phyloP scores from a whole-genome alignment of 2,797 vertebrate species.

The Lagodon rhomboides region DNA sequence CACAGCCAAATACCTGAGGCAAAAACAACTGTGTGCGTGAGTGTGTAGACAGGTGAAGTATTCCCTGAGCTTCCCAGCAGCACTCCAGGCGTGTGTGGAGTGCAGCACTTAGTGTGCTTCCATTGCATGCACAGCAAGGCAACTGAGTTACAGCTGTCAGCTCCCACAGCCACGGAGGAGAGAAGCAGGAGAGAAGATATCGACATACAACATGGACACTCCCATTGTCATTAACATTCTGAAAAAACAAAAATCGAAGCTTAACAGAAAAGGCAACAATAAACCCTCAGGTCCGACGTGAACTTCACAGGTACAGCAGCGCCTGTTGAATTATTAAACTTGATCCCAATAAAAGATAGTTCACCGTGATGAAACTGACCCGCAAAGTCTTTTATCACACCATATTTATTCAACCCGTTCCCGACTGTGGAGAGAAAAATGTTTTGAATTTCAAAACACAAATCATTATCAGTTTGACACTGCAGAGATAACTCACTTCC shows the following conservation, averaged over 20 bases:
- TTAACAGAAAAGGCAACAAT: slow-evolving; percentile 32
- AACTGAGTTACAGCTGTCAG: slow-evolving; percentile 43
- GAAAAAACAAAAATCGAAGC: slow-evolving; percentile 10
- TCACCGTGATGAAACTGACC: slow-evolving; percentile 46
- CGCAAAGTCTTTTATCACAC: slow-evolving; percentile 55
- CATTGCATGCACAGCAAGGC: slow-evolving; percentile 48
- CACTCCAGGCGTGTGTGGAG: slow-evolving; percentile 56
- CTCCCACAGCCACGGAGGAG: slow-evolving; percentile 39
- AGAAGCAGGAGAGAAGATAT: slow-evolving; percentile 20
- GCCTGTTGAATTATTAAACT: slow-evolving; percentile 52
- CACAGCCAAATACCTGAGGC: slow-evolving; percentile 53
- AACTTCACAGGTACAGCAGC: slow-evolving; percentile 27
- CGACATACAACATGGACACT: slow-evolving; percentile 9
- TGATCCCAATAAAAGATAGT: slow-evolving; percentile 51
- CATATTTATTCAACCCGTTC: slow-evolving; percentile 35
- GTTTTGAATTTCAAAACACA: slow-evolving; percentile 52
- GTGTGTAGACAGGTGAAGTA: slow-evolving; percentile 47
- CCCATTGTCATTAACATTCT: slow-evolving; percentile 17
- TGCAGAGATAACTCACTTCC: slow-evolving; percentile 25
- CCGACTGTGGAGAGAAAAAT: slow-evolving; percentile 29
- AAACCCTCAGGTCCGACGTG: slow-evolving; percentile 26
- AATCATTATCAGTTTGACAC: slow-evolving; percentile 56
- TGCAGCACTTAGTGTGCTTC: slow-evolving; percentile 50
- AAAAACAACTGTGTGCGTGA: slow-evolving; percentile 3
- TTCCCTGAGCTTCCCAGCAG: slow-evolving; percentile 66